Conservation (phyloP, 1,140 invertebrate genomes). For the Drosophila sp. region DNA sequence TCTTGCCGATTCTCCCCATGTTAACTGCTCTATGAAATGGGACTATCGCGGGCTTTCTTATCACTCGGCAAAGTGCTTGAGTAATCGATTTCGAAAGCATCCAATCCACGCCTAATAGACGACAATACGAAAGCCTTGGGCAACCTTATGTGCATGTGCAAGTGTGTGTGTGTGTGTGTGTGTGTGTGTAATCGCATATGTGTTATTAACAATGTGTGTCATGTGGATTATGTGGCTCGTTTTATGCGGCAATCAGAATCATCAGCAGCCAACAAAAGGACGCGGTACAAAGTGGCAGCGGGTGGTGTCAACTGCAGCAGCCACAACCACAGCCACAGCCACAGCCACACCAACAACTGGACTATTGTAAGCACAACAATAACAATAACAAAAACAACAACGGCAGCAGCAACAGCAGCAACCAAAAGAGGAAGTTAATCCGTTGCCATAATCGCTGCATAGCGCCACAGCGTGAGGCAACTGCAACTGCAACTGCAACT, state of each 20-base stretch:
- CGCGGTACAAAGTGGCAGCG: constrained; percentile 53
- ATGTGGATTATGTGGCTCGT: constrained; percentile 44
- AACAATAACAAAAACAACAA: constrained; percentile 24
- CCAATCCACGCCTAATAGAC: constrained; percentile 55
- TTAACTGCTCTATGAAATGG: not conserved
- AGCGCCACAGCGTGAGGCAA: constrained; percentile 82
- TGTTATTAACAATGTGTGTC: constrained; percentile 48
- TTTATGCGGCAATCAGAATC: constrained; percentile 37
- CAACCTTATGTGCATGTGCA: not conserved
- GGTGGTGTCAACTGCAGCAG: constrained; percentile 53
- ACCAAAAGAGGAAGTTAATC: constrained; percentile 76
- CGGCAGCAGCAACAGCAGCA: constrained; percentile 18
- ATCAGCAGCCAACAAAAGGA: constrained; percentile 37
- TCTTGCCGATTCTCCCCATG: not conserved
- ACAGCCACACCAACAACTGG: constrained; percentile 20
- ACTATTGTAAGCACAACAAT: constrained; percentile 24
- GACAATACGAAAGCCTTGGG: constrained; percentile 23
- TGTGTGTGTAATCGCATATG: not conserved
- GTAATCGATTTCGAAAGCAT: constrained; percentile 9
- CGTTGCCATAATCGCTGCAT: constrained; percentile 76
- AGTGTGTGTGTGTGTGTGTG: not conserved
- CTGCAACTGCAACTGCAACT: constrained; percentile 29
- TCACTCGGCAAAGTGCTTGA: constrained; percentile 10
- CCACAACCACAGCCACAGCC: constrained; percentile 36
- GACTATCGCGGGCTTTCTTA: constrained; percentile 22